Percentiles rank a stretch among this genome's conserved stretches.
Evolutionary conservation across 2,888 invertebrate species (phyloP).

Genomic region (Hesperia comma): DNA sequence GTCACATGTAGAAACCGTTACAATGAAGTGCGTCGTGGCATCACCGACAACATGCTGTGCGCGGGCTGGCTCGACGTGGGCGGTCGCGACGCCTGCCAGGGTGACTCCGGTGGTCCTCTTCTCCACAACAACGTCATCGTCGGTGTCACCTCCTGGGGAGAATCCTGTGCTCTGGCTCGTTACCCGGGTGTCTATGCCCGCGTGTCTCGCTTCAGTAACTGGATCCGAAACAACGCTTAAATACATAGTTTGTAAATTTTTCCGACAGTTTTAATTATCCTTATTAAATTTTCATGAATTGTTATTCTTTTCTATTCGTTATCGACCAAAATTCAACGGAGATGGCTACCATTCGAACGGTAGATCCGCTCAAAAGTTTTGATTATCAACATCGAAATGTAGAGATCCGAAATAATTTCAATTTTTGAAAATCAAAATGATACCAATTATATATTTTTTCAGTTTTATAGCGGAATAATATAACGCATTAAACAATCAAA

Average conservation of each 20-base stretch:
- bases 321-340: too few relatives aligned
- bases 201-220: slow-evolving; percentile 51
- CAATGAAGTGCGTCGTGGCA: slow-evolving; percentile 39
- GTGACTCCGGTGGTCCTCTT: slow-evolving; percentile 63
- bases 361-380: too few relatives aligned
- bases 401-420: too few relatives aligned
- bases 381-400: too few relatives aligned
- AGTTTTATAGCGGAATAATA: too few relatives aligned
- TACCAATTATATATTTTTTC: too few relatives aligned
- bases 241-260: neutral
- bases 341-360: too few relatives aligned
- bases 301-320: too few relatives aligned
- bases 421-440: too few relatives aligned
- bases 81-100: slow-evolving; percentile 54
- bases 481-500: too few relatives aligned
- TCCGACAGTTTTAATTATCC: too few relatives aligned
- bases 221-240: slow-evolving; percentile 56
- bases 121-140: slow-evolving; percentile 54
- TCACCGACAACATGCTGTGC: slow-evolving; percentile 62
- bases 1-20: slow-evolving; percentile 50
- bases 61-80: slow-evolving; percentile 8
- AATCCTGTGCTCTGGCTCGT: slow-evolving; percentile 47
- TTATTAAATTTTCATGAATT: too few relatives aligned
- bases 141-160: slow-evolving; percentile 56
- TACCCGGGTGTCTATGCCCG: slow-evolving; percentile 57